Evolutionary conservation across 2,797 vertebrate species (phyloP).

Genomic region (Takifugu ocellatus): DNA sequence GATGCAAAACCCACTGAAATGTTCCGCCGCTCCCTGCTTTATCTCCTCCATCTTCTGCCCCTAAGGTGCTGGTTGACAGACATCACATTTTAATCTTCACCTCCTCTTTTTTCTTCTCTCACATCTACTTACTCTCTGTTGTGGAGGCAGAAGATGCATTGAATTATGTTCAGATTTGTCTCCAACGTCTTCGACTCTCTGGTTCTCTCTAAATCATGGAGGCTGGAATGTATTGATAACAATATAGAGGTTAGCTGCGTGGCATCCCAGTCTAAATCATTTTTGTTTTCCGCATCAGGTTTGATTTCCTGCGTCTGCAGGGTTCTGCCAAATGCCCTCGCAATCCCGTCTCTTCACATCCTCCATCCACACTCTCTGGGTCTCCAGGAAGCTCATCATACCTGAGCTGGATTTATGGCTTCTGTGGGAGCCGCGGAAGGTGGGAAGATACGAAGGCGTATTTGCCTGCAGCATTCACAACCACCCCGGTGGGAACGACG

Average conservation of each 20-base stretch:
- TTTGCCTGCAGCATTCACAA: constrained; percentile 32
- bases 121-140: constrained; percentile 34
- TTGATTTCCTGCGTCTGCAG: constrained; percentile 12
- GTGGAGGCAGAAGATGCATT: constrained; percentile 17
- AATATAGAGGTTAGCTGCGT: no score
- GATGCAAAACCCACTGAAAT: constrained; percentile 49
- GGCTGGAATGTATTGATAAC: no score
- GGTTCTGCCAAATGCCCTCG: constrained; percentile 1
- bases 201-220: no score
- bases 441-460: constrained; percentile 22
- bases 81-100: constrained; percentile 47
- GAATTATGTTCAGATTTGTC: neutral
- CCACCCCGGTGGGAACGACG: constrained; percentile 16
- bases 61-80: constrained; percentile 31
- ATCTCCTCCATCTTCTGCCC: constrained; percentile 24
- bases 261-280: no score
- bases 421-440: constrained; percentile 3
- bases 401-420: constrained; percentile 19
- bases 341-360: no score
- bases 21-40: constrained; percentile 33
- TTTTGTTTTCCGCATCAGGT: neutral
- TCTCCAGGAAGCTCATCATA: constrained; percentile 10
- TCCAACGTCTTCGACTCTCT: neutral
- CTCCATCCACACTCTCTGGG: constrained; percentile 10
- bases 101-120: constrained; percentile 38